A percentile compares a stretch with the other conserved stretches of the same genome.
Evolutionary conservation across 2,797 vertebrate genomes (phyloP).

Genomic region (Eulemur coronatus): DNA sequence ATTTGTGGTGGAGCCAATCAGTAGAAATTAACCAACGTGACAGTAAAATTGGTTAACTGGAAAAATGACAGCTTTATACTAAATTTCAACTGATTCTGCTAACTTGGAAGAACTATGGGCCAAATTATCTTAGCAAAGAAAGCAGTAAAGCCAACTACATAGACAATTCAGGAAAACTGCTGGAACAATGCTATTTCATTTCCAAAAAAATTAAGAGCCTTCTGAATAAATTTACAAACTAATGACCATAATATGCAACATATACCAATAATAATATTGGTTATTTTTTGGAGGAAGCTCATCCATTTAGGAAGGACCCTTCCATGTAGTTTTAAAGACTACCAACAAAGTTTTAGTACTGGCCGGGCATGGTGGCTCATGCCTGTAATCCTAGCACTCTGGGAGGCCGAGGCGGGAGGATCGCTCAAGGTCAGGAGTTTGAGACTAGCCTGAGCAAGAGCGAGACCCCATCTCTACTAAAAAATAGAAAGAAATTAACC

Average conservation of each 20-base stretch:
- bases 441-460: no score
- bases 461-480: no score
- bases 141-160: conserved; percentile 16
- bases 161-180: conserved; percentile 24
- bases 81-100: conserved; percentile 49
- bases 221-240: background rate
- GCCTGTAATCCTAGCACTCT: no score
- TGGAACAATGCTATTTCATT: background rate
- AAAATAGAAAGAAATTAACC: no score
- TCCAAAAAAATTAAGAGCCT: conserved; percentile 19
- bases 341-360: background rate
- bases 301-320: background rate
- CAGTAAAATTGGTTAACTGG: conserved; percentile 37
- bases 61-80: conserved; percentile 43
- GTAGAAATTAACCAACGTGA: background rate
- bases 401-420: no score
- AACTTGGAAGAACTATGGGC: background rate
- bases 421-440: no score
- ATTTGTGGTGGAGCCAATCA: background rate
- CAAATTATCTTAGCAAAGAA: conserved; percentile 44
- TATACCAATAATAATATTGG: background rate
- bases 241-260: background rate
- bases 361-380: no score
- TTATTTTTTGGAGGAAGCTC: background rate
- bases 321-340: background rate